These are phyloP conservation scores for Calycopis cecrops DNA, from an alignment of 1,140 invertebrate species.

Conservation along the genomic window DNA sequence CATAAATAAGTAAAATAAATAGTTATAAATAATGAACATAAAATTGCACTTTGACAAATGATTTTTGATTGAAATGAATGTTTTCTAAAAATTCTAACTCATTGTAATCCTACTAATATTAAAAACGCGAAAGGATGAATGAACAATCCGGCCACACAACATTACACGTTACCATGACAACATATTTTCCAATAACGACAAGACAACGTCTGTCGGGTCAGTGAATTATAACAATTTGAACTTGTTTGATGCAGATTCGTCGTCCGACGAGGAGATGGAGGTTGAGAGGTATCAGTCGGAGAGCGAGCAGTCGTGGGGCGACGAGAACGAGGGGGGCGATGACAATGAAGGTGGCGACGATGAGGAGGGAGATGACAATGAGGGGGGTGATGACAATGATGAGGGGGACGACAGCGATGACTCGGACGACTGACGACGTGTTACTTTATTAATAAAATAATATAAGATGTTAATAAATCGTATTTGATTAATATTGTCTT, in stretches of 20 bases:
- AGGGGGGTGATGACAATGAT: not conserved
- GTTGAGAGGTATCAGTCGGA: conserved; percentile 48
- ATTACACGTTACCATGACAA: too few relatives aligned
- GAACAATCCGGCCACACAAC: too few relatives aligned
- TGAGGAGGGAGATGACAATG: not conserved
- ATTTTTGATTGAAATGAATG: too few relatives aligned
- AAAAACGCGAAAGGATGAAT: too few relatives aligned
- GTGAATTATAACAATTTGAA: too few relatives aligned
- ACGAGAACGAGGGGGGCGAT: conserved; percentile 25
- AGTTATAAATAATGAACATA: too few relatives aligned
- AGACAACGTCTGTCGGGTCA: too few relatives aligned
- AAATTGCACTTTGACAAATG: too few relatives aligned
- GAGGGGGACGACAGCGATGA: conserved; percentile 26
- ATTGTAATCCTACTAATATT: too few relatives aligned
- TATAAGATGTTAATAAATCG: not conserved
- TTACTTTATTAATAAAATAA: not conserved
- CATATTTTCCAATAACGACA: too few relatives aligned
- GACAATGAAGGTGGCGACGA: conserved; percentile 17
- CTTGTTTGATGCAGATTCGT: conserved; percentile 43
- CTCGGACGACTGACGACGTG: conserved; percentile 25
- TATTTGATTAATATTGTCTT: not conserved
- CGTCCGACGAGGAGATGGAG: conserved; percentile 61
- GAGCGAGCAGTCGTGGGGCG: conserved; percentile 40
- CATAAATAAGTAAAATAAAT: too few relatives aligned
- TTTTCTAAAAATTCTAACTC: too few relatives aligned